Evolutionary conservation across 2,888 invertebrate species (phyloP).

Genomic region (Pycnomerus fuliginosus): DNA sequence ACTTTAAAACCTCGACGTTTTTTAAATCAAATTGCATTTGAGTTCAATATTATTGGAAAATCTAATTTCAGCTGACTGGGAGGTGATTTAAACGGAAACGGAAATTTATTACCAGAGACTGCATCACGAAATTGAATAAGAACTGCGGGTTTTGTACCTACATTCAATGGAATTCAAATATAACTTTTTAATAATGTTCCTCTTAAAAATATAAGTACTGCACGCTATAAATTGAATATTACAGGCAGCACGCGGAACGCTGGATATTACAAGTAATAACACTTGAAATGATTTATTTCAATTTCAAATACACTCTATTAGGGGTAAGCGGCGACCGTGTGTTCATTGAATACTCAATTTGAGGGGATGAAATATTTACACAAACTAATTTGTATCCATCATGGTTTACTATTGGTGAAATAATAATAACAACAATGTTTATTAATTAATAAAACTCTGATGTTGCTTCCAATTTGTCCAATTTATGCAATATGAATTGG

Average conservation of each 20-base stretch:
- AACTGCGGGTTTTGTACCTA: neutral
- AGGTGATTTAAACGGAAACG: too few species aligned
- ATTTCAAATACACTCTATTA: conserved; percentile 11
- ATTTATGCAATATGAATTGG: conserved; percentile 41
- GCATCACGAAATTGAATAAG: too few species aligned
- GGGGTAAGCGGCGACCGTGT: conserved; percentile 7
- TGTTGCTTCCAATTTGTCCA: conserved; percentile 42
- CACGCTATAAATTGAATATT: conserved; percentile 17
- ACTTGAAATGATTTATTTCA: conserved; percentile 23
- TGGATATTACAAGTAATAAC: conserved; percentile 17
- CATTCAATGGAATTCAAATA: conserved; percentile 20
- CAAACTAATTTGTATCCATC: too few species aligned
- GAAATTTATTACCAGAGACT: too few species aligned
- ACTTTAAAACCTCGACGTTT: neutral
- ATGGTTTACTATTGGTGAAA: too few species aligned
- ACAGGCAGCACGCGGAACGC: conserved; percentile 9
- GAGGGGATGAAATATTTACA: too few species aligned
- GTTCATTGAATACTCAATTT: too few species aligned
- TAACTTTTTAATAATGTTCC: conserved; percentile 22
- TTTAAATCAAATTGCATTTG: neutral
- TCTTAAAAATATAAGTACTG: conserved; percentile 24
- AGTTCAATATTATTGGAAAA: too few species aligned
- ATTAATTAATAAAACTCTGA: too few species aligned
- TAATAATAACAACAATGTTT: too few species aligned
- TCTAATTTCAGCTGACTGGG: too few species aligned